Base-by-base conservation (phyloP, 2,797 vertebrate species). In the Gouania willdenowi region DNA sequence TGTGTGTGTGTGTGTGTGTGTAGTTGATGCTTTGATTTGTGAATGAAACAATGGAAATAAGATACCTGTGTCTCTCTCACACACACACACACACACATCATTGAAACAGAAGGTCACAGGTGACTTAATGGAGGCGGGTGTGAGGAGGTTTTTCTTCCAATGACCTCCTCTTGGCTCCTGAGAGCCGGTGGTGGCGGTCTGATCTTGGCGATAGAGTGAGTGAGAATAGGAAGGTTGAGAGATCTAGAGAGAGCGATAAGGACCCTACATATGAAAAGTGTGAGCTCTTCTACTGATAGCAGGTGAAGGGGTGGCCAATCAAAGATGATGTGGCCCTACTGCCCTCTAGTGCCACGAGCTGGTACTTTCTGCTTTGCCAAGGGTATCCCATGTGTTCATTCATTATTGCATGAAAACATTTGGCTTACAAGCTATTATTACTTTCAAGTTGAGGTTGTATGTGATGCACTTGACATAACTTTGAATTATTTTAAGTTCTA, bases 331-430 rank as follows among this genome's bases (percentile, higher is more conserved):
- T n/a, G 83, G 66, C 72, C 73, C 64, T 68, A 89, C 82, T 89
- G 88, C 87, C 88, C 88, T 89, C 88, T 90, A 87, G 85, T 89
- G 89, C 42, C 57, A 10, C 45, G 10, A 71, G 20, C 30, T 6
- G 44, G 64, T 17, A 46, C 29, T 45, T 21, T 26, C 27, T 43
- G 27, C 22, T 7, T 30, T 2, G 5, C 5, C 8, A 45, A 8
- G 5, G 10, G 41, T 22, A 19, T 29, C 8, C 2, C 10, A 19
- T 9, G 31, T 26, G 35, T 6, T 14, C 0, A 41, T 42, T 48
- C 49, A 34, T n/a, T 29, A 30, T 24, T n/a, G 14, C 11, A 23
- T 41, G 9, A 3, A 25, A 10, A 34, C 5, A 11, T 3, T n/a
- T n/a, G n/a, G n/a, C n/a, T n/a, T n/a, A n/a, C n/a, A n/a, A n/a